Evolutionary conservation across 2,113 vertebrate genomes (phyloP).

Genomic region (Aegotheles bennettii): DNA sequence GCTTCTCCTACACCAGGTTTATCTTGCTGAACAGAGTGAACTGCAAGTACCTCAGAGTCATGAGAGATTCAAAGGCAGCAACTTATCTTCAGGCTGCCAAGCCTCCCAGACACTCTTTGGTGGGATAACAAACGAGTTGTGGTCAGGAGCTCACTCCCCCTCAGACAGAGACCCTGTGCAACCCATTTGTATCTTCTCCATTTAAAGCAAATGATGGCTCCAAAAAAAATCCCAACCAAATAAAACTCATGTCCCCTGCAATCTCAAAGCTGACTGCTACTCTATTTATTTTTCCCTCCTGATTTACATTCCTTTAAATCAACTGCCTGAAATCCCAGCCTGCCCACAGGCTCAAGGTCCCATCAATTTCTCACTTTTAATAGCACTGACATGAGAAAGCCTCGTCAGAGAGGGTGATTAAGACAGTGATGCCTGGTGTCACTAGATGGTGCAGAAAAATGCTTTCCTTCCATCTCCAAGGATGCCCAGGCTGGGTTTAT

Average conservation of each 20-base stretch:
- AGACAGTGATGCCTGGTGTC: background rate
- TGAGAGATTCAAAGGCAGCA: background rate
- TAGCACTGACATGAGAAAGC: slow-evolving; percentile 24
- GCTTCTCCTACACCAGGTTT: background rate
- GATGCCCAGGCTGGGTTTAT: background rate
- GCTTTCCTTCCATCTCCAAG: background rate
- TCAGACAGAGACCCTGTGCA: background rate
- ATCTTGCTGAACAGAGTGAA: background rate
- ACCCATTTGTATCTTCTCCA: background rate
- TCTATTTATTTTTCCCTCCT: background rate
- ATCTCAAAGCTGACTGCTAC: background rate
- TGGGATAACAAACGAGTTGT: background rate
- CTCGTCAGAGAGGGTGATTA: slow-evolving; percentile 19
- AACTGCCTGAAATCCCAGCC: slow-evolving; percentile 28
- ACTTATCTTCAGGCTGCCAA: background rate
- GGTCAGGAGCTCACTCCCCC: background rate
- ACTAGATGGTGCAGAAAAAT: background rate
- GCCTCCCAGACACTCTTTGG: background rate
- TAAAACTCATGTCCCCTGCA: background rate
- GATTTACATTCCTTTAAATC: slow-evolving; percentile 37
- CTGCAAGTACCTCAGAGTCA: background rate
- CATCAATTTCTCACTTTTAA: slow-evolving; percentile 45
- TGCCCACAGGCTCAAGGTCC: background rate
- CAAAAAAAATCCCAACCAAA: background rate
- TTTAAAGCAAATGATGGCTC: background rate